Percentiles rank a stretch among this genome's conserved stretches.
phyloP scores from a whole-genome alignment of 2,888 invertebrate genomes.

The Drosophila merina region DNA sequence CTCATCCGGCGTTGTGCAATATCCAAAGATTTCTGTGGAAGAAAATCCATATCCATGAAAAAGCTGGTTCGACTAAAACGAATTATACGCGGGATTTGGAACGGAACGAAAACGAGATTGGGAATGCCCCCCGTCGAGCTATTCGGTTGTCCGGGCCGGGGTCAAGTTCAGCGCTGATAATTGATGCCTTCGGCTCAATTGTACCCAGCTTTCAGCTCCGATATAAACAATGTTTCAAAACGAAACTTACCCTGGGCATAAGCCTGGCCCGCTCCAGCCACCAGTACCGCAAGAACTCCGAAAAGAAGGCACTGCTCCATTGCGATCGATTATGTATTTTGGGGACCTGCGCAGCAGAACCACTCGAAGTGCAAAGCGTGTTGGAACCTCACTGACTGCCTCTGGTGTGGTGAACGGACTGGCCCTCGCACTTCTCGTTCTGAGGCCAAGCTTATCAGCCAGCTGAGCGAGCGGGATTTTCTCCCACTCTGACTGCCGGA shows the following conservation, averaged over 20 bases:
- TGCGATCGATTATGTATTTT: not conserved
- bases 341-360: not conserved
- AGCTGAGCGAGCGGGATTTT: constrained; percentile 27
- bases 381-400: constrained; percentile 54
- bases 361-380: constrained; percentile 21
- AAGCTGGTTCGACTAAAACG: not conserved
- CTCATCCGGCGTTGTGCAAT: constrained; percentile 69
- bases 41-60: not conserved
- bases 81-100: not conserved
- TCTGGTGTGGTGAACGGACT: constrained; percentile 31
- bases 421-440: constrained; percentile 12
- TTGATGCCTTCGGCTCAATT: constrained; percentile 25
- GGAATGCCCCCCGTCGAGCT: constrained; percentile 22
- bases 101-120: constrained; percentile 4
- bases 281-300: constrained; percentile 12
- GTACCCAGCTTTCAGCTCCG: not conserved
- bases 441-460: constrained; percentile 54
- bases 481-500: constrained; percentile 16
- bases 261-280: not conserved
- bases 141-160: constrained; percentile 17
- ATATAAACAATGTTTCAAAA: not conserved
- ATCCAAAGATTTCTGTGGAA: constrained; percentile 65
- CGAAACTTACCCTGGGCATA: constrained; percentile 20
- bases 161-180: constrained; percentile 70
- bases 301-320: constrained; percentile 22